Percentiles rank a stretch among this genome's conserved stretches.
phyloP scores from a whole-genome alignment of 2,797 vertebrate genomes.

The Leptodactylus fallax region DNA sequence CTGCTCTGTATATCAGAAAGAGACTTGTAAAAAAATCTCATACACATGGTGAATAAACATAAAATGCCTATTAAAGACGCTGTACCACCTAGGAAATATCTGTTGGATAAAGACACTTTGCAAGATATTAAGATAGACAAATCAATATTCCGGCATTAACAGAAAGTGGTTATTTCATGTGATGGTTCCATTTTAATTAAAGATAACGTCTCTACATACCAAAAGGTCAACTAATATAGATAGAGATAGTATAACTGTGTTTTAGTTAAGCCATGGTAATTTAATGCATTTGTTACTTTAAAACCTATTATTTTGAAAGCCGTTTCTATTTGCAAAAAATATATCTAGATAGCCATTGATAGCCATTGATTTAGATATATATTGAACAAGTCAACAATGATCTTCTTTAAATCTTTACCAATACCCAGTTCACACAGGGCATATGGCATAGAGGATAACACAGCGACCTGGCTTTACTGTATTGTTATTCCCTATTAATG shows the following conservation, averaged over 20 bases:
- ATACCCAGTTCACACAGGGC: too few relatives aligned
- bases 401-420: too few relatives aligned
- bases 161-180: neutral
- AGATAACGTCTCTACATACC: neutral
- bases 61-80: neutral
- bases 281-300: neutral
- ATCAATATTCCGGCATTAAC: conserved; percentile 5
- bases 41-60: too few relatives aligned
- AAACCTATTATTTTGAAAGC: neutral
- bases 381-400: too few relatives aligned
- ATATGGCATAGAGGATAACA: too few relatives aligned
- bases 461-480: too few relatives aligned
- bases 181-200: neutral
- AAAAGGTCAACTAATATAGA: conserved; percentile 17
- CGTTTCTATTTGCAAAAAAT: neutral
- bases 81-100: neutral
- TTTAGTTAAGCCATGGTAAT: neutral
- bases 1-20: too few relatives aligned
- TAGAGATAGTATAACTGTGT: neutral
- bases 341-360: neutral
- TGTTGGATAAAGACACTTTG: neutral
- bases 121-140: neutral
- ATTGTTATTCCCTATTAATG: too few relatives aligned
- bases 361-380: neutral
- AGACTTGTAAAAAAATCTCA: too few relatives aligned